A percentile compares a stretch with the other conserved stretches of the same genome.
phyloP scores from a whole-genome alignment of 2,888 invertebrate species.

The Eledone cirrhosa region DNA sequence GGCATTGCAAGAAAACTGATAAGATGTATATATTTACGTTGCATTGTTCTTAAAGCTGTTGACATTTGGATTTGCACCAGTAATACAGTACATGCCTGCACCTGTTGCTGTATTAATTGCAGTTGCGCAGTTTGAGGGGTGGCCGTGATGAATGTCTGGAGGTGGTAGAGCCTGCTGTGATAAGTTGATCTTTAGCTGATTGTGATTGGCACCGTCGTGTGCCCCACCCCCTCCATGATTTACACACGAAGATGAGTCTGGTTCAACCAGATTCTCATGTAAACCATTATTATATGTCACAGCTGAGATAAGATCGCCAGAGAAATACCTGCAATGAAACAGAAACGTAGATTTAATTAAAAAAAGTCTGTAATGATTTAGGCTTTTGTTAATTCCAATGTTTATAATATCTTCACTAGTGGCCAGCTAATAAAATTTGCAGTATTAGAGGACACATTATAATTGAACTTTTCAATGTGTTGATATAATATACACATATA shows the following conservation, averaged over 20 bases:
- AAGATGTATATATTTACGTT: neutral
- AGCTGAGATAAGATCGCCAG: neutral
- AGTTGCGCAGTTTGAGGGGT: neutral
- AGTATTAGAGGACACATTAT: too few species aligned
- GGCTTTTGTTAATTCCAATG: too few species aligned
- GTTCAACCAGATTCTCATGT: neutral
- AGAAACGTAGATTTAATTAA: too few species aligned
- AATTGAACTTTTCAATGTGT: too few species aligned
- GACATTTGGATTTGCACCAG: neutral
- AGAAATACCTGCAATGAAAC: slow-evolving; percentile 8
- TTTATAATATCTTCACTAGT: too few species aligned
- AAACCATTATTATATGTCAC: slow-evolving; percentile 7
- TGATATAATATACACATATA: too few species aligned
- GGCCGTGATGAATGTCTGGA: neutral
- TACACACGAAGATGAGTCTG: neutral
- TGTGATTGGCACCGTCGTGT: neutral
- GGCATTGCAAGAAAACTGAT: too few species aligned
- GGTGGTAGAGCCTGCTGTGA: neutral
- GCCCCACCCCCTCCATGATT: neutral
- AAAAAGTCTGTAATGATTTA: too few species aligned
- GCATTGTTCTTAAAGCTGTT: slow-evolving; percentile 5
- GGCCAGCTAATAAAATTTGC: too few species aligned
- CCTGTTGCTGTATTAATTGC: neutral
- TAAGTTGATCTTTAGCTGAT: neutral
- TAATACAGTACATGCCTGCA: neutral